phyloP scores from a whole-genome alignment of 2,797 vertebrate genomes.

The Peromyscus eremicus region DNA sequence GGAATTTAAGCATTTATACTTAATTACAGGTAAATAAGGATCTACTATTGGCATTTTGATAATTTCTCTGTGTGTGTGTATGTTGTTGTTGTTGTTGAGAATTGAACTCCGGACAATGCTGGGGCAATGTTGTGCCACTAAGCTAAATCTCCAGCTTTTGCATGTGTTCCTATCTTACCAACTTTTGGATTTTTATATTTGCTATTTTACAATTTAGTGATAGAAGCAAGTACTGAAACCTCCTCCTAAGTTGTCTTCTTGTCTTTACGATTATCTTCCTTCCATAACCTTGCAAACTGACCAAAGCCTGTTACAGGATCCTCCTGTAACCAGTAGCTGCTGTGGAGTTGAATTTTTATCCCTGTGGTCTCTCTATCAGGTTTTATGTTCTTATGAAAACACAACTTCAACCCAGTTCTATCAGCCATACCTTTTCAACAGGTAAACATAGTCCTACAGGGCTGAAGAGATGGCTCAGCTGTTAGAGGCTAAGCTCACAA shows the following conservation, averaged over 20 bases:
- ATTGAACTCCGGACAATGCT: background rate
- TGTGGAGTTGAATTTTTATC: background rate
- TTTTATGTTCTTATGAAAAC: constrained; percentile 41
- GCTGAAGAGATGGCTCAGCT: too few species aligned
- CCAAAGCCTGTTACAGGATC: constrained; percentile 9
- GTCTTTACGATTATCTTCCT: background rate
- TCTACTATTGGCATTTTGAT: background rate
- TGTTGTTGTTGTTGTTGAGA: background rate
- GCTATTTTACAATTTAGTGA: background rate
- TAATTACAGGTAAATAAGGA: background rate
- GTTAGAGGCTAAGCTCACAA: too few species aligned
- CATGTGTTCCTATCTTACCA: background rate
- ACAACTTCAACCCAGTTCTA: background rate
- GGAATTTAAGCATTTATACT: background rate
- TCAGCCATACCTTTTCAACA: constrained; percentile 5
- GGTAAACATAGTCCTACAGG: background rate
- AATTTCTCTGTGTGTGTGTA: background rate
- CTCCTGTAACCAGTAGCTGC: background rate
- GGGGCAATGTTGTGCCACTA: background rate
- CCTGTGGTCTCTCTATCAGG: background rate
- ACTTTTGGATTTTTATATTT: background rate
- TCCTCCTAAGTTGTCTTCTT: background rate
- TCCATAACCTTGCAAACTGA: background rate
- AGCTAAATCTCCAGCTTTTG: background rate
- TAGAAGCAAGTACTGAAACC: background rate